A percentile compares a stretch with the other conserved stretches of the same genome.
phyloP scores from a whole-genome alignment of 1,140 invertebrate species.

The Eriocheir sinensis region DNA sequence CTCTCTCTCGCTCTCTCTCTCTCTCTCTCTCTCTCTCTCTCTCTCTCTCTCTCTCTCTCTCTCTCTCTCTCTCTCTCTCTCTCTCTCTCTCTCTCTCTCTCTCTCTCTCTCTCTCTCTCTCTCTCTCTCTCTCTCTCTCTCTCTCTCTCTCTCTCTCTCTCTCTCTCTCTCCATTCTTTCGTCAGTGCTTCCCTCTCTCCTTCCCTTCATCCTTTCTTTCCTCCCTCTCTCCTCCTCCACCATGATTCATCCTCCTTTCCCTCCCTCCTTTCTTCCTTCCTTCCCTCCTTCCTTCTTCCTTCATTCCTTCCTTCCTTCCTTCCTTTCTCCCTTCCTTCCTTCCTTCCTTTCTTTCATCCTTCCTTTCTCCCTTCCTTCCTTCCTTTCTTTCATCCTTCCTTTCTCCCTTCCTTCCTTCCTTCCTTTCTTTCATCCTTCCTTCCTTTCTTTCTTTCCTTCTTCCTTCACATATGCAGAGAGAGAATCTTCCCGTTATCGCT shows the following conservation, averaged over 20 bases:
- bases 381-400: background rate
- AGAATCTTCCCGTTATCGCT: background rate
- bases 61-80: background rate
- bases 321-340: background rate
- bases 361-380: background rate
- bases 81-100: background rate
- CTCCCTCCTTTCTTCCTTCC: background rate
- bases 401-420: background rate
- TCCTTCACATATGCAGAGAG: background rate
- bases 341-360: background rate
- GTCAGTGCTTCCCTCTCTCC: background rate
- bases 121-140: background rate
- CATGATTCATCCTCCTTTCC: background rate
- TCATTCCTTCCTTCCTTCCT: background rate
- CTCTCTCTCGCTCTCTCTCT: no score
- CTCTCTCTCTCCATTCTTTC: background rate
- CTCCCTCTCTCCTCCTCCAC: background rate
- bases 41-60: background rate
- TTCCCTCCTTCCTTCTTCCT: background rate
- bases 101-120: background rate
- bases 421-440: background rate
- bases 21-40: background rate
- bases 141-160: background rate
- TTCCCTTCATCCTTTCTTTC: background rate
- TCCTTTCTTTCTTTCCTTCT: background rate